A percentile compares a stretch with the other conserved stretches of the same genome.
These are phyloP conservation scores for Maccullochella peelii DNA, from an alignment of 2,113 vertebrate genomes.

Conservation along the genomic window DNA sequence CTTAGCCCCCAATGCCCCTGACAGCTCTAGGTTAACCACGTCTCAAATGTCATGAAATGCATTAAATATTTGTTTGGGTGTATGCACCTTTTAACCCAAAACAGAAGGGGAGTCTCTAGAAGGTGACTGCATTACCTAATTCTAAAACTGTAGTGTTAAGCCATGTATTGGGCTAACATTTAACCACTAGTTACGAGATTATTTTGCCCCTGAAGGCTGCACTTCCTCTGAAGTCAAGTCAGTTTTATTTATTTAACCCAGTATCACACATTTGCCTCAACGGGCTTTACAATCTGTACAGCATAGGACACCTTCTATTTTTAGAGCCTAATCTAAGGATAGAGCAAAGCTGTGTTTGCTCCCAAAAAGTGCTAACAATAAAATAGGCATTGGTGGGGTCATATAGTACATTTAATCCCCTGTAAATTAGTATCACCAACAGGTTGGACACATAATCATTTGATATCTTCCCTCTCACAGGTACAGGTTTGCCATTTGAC, in stretches of 20 bases:
- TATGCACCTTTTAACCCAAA: background rate
- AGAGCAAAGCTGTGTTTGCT: background rate
- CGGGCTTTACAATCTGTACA: too few species aligned
- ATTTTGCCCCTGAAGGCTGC: too few species aligned
- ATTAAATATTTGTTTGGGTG: background rate
- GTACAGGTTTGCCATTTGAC: slow-evolving; percentile 78
- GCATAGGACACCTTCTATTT: too few species aligned
- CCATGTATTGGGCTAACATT: background rate
- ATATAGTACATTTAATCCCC: background rate
- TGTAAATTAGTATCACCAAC: background rate
- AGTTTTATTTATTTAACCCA: too few species aligned
- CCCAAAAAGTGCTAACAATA: background rate
- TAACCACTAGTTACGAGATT: background rate
- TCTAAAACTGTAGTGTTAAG: background rate
- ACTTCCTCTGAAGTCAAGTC: background rate
- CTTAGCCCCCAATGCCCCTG: background rate
- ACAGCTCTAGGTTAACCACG: background rate
- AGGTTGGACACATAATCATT: background rate
- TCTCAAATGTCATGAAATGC: background rate
- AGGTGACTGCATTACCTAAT: background rate
- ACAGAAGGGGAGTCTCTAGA: background rate
- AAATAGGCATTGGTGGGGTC: background rate
- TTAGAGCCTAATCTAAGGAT: too few species aligned
- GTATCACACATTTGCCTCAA: too few species aligned
- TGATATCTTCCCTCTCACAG: slow-evolving; percentile 45